Conservation (phyloP, 2,113 vertebrate species). For the Taxidea taxus region DNA sequence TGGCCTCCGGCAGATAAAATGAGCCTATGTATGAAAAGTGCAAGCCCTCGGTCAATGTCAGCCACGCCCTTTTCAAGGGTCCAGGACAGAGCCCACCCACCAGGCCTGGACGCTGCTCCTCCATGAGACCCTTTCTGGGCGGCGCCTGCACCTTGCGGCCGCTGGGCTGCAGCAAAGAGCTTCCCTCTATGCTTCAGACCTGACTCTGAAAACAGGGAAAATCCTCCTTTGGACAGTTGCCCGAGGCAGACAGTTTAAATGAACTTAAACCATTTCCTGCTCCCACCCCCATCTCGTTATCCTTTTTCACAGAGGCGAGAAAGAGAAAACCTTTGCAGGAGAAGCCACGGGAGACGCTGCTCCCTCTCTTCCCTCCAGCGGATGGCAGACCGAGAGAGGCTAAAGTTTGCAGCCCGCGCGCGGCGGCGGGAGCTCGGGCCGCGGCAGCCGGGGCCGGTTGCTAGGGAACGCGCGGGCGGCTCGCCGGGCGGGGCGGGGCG, state of each 20-base stretch:
- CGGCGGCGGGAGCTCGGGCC: background rate
- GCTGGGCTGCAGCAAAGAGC: slow-evolving; percentile 67
- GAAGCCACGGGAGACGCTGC: background rate
- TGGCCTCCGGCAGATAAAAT: accelerated
- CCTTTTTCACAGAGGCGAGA: slow-evolving; percentile 32
- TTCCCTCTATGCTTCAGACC: background rate
- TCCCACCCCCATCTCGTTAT: background rate
- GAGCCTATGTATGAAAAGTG: background rate
- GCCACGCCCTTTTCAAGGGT: background rate
- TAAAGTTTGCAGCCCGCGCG: background rate
- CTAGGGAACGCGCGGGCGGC: background rate
- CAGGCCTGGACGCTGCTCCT: background rate
- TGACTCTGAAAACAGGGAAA: background rate
- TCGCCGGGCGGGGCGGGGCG: background rate
- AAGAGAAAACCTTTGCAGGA: background rate
- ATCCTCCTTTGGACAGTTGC: slow-evolving; percentile 24
- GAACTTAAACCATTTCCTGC: slow-evolving; percentile 55
- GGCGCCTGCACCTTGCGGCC: background rate
- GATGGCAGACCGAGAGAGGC: background rate
- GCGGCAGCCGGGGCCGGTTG: background rate
- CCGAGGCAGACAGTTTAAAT: slow-evolving; percentile 64
- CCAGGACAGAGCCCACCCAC: too few relatives aligned
- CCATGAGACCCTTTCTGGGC: background rate
- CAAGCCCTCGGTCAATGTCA: accelerated
- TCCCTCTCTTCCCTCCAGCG: background rate